phyloP scores from a whole-genome alignment of 1,140 invertebrate genomes.

The Uloborus diversus region DNA sequence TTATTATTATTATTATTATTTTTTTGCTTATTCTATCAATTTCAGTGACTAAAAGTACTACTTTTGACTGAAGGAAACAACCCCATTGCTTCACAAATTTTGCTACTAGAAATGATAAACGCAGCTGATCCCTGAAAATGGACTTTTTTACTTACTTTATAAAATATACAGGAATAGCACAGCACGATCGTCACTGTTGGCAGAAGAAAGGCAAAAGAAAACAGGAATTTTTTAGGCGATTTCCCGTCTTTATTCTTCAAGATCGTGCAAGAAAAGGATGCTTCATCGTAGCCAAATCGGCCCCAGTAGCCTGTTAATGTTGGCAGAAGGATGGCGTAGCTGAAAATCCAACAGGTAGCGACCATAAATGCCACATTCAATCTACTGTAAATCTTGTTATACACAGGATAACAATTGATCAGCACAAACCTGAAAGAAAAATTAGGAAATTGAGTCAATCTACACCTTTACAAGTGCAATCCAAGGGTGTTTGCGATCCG shows the following conservation, averaged over 20 bases:
- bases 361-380: conserved; percentile 75
- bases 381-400: conserved; percentile 77
- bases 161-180: conserved; percentile 86
- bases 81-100: no score
- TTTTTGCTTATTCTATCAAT: no score
- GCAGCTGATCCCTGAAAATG: no score
- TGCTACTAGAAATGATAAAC: no score
- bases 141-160: conserved; percentile 75
- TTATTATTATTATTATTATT: no score
- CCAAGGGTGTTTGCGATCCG: no score
- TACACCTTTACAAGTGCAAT: background rate
- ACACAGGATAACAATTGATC: conserved; percentile 79
- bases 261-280: conserved; percentile 87
- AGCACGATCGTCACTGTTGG: conserved; percentile 83
- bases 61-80: no score
- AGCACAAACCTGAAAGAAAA: conserved; percentile 77
- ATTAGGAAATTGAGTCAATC: background rate
- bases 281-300: conserved; percentile 75
- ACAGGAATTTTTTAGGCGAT: conserved; percentile 86
- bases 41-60: no score
- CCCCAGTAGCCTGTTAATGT: conserved; percentile 83
- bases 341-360: conserved; percentile 77
- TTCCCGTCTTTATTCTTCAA: conserved; percentile 73
- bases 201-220: conserved; percentile 80
- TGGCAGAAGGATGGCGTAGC: conserved; percentile 74